Evolutionary conservation across 2,888 invertebrate species (phyloP), one percentile per base, ranked within the genome.

Genomic region (Hypolimnas misippus): DNA sequence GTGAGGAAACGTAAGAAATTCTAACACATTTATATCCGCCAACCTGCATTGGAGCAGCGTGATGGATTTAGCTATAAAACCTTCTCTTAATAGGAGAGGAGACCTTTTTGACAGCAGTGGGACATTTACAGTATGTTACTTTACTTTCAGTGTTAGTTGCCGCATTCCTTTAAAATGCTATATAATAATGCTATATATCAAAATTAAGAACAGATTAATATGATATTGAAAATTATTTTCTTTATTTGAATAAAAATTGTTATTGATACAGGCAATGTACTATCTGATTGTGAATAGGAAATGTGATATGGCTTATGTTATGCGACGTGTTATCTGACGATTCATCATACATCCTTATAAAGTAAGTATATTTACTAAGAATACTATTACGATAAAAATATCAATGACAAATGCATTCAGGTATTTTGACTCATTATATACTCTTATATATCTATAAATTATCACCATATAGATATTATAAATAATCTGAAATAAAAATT

Each of bases 391-490:
- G 79, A 78, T 79, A 83, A 77, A 64, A 62, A 69, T 77, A 76
- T 79, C 73, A 76, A 79, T 85, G 84, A 87, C 83, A 73, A 74
- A 16, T 54, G 12, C 7, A 40, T 42, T 54, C 8, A 54, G 16
- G 29, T 29, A 49, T 49, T 49, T 14, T 16, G 42, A 54, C 12
- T 54, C 25, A 16, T 29, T 52, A 17, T n/a, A n/a, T 49, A 49
- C 3, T 2, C 12, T n/a, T n/a, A 17, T 50, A 14, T 12, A 51
- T 31, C 14, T 35, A 21, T 7, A 40, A 40, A 12, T 40, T 38
- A 54, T 33, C 33, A 31, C 6, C 16, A n/a, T 16, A 14, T 14
- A 31, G 8, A 3, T 16, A 49, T 25, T 50, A 50, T 14, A 16
- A 31, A 14, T 29, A 29, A 51, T 51, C 51, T 17, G 17, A 8